These are phyloP conservation scores for Cerceris rybyensis DNA, from an alignment of 2,888 invertebrate species.

Conservation along the genomic window DNA sequence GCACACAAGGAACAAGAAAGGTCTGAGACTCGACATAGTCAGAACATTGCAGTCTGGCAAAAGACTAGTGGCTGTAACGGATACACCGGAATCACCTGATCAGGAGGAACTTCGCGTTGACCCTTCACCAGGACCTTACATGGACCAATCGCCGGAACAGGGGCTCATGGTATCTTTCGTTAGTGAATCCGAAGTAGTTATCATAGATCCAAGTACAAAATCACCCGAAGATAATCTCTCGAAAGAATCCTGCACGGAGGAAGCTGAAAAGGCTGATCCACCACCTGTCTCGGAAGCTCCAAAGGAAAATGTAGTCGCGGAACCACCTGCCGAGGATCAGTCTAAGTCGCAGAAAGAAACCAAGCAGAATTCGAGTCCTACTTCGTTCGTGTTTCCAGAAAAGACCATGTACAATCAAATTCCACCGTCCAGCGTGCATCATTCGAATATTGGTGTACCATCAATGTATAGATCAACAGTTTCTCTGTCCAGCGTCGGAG, in stretches of 20 bases:
- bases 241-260: conserved; percentile 73
- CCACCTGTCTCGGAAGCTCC: conserved; percentile 33
- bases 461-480: conserved; percentile 65
- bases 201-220: conserved; percentile 85
- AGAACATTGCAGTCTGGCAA: conserved; percentile 80
- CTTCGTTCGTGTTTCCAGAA: conserved; percentile 66
- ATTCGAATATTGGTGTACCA: conserved; percentile 74
- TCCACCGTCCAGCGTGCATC: conserved; percentile 76
- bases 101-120: conserved; percentile 82
- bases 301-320: conserved; percentile 69
- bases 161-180: conserved; percentile 81
- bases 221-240: conserved; percentile 86
- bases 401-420: conserved; percentile 68
- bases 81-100: conserved; percentile 84
- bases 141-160: conserved; percentile 81
- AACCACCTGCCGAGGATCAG: conserved; percentile 55
- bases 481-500: conserved; percentile 37
- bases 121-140: conserved; percentile 81
- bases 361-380: conserved; percentile 56
- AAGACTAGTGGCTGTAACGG: conserved; percentile 80
- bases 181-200: conserved; percentile 85
- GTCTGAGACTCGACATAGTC: conserved; percentile 76
- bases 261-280: conserved; percentile 61
- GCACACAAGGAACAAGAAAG: conserved; percentile 74
- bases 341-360: conserved; percentile 62